Conservation (phyloP, 2,888 invertebrate species). For the Mimachlamys varia region DNA sequence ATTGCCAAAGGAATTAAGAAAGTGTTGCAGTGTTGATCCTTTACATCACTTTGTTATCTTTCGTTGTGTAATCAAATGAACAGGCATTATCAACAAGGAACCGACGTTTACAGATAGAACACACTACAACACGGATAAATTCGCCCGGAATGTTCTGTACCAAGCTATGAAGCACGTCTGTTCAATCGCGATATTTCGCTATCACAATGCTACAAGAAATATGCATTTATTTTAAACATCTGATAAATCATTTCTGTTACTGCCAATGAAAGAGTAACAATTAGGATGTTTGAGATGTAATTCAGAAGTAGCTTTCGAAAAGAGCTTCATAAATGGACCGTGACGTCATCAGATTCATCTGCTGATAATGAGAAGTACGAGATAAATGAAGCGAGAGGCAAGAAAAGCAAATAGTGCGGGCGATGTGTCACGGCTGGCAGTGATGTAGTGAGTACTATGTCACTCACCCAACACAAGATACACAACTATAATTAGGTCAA, state of each 20-base stretch:
- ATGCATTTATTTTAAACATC: neutral
- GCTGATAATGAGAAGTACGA: neutral
- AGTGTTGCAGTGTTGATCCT: neutral
- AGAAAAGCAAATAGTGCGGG: neutral
- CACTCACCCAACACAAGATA: neutral
- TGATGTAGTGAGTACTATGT: neutral
- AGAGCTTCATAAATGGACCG: neutral
- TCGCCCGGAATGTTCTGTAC: neutral
- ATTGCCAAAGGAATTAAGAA: too few relatives aligned
- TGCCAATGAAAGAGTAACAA: neutral
- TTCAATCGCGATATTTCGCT: neutral
- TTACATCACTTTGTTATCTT: neutral
- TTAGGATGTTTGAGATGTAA: neutral
- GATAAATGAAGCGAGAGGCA: neutral
- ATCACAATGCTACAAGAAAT: neutral
- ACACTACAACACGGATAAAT: neutral
- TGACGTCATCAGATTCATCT: neutral
- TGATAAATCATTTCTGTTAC: neutral
- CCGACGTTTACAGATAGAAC: neutral
- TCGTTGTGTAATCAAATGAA: neutral
- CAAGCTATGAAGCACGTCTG: neutral
- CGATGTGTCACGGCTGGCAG: neutral
- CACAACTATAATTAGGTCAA: slow-evolving; percentile 16
- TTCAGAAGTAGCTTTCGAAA: neutral
- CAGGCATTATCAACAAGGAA: neutral